These are phyloP conservation scores for Strongylocentrotus purpuratus DNA, from an alignment of 35 echinoderm and acorn worm genomes.

Conservation along the genomic window DNA sequence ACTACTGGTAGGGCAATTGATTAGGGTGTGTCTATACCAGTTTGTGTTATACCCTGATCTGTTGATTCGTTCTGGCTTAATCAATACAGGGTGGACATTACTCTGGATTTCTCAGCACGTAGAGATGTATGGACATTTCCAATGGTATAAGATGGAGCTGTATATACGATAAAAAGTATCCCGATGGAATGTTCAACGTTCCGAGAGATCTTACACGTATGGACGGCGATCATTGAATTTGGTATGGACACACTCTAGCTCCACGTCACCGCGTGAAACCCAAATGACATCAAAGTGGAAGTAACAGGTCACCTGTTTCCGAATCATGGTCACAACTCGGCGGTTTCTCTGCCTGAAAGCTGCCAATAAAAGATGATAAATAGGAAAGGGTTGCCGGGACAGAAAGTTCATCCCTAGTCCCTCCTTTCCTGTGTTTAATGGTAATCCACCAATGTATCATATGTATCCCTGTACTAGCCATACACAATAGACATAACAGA, in stretches of 20 bases:
- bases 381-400: background rate
- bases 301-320: background rate
- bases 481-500: background rate
- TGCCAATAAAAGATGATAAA: background rate
- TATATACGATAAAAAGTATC: too few species aligned
- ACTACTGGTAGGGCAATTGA: too few species aligned
- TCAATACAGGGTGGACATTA: too few species aligned
- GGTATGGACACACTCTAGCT: background rate
- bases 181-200: too few species aligned
- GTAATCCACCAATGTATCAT: background rate
- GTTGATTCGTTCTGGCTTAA: too few species aligned
- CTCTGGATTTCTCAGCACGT: too few species aligned
- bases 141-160: too few species aligned
- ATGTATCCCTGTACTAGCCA: background rate
- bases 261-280: background rate
- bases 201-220: too few species aligned
- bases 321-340: background rate
- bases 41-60: too few species aligned
- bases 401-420: background rate
- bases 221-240: too few species aligned
- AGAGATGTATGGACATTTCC: too few species aligned
- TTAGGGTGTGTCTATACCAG: too few species aligned
- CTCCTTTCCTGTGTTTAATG: background rate
- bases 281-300: background rate
- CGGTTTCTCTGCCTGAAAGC: background rate